Evolutionary conservation across 2,113 vertebrate species (phyloP).

Genomic region (Bambusicola thoracicus): DNA sequence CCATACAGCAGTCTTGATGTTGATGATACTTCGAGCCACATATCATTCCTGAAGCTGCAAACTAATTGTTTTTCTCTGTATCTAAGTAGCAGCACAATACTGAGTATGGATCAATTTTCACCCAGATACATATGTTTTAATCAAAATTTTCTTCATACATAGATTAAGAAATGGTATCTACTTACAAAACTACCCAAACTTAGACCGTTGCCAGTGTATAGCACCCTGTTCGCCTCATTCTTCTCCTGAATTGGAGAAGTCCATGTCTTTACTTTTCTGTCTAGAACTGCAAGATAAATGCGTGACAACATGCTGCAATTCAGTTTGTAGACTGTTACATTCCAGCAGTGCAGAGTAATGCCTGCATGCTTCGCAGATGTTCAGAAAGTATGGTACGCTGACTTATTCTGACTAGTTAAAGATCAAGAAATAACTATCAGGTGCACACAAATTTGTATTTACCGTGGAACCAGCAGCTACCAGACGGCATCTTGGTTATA

Average conservation of each 20-base stretch:
- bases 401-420: constrained; percentile 44
- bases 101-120: neutral
- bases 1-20: neutral
- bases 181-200: neutral
- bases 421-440: constrained; percentile 45
- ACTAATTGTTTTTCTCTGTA: neutral
- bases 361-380: neutral
- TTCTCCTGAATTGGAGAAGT: neutral
- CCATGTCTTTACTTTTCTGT: neutral
- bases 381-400: neutral
- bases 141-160: neutral
- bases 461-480: neutral
- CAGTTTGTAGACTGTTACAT: neutral
- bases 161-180: neutral
- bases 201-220: neutral
- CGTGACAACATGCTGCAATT: neutral
- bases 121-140: neutral
- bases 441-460: neutral
- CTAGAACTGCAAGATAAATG: neutral
- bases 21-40: neutral
- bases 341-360: neutral
- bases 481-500: neutral
- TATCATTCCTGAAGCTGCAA: neutral
- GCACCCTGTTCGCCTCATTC: neutral
- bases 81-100: neutral